These are phyloP conservation scores for Tychaedon coryphoeus DNA, from an alignment of 2,113 vertebrate species.

Conservation along the genomic window DNA sequence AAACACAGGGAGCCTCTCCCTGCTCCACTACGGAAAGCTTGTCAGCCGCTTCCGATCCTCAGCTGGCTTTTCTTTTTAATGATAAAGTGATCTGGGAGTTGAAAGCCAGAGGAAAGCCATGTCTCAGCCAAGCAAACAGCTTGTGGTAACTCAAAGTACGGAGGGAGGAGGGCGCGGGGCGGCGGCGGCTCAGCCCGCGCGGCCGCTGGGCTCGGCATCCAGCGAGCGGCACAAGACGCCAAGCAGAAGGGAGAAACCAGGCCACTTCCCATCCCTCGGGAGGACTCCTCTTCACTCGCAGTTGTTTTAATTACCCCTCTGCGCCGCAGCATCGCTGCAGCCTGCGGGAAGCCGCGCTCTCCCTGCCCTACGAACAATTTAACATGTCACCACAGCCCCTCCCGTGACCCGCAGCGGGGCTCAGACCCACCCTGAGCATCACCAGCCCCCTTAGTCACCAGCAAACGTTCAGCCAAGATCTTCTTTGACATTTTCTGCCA, in stretches of 20 bases:
- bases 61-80: not conserved
- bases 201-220: not conserved
- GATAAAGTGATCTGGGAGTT: not conserved
- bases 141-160: not conserved
- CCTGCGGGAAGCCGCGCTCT: not conserved
- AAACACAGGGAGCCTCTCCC: not conserved
- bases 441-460: not conserved
- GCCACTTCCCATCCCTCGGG: not conserved
- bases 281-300: not conserved
- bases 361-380: not conserved
- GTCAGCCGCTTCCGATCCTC: not conserved
- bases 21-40: not conserved
- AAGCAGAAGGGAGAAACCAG: not conserved
- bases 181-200: not conserved
- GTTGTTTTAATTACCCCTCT: not conserved
- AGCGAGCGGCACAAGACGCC: not conserved
- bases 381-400: not conserved
- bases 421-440: not conserved
- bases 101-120: not conserved
- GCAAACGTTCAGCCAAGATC: not conserved
- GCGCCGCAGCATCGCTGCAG: not conserved
- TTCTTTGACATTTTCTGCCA: slow-evolving; percentile 2
- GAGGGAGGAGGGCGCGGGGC: not conserved
- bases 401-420: not conserved
- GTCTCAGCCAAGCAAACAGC: not conserved